Base-by-base conservation (phyloP, 2,888 invertebrate species). In the Cataglyphis altisquamis region DNA sequence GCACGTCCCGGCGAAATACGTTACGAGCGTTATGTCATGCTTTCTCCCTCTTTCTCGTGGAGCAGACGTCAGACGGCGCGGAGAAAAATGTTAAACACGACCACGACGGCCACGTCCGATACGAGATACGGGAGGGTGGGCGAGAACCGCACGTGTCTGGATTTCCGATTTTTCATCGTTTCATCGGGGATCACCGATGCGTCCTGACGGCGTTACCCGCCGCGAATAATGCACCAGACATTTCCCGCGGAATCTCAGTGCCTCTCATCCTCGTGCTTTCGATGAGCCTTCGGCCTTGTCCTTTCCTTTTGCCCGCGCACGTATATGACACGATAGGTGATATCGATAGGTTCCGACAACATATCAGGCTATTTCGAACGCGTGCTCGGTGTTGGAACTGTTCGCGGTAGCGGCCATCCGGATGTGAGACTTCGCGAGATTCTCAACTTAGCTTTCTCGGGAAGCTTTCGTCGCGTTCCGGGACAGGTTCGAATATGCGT, bases 171-270 rank as follows among this genome's bases (percentile, higher is more conserved):
- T 81, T 84, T 83, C 86, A 80, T 57, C 84, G 86, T 84, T 80
- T 62, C 82, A 72, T 67, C 77, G 77, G 55, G 60, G 70, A 80
- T 85, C 85, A 66, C 73, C 83, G 85, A 88, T 82, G 77, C 83
- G 64, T 63, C 39, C 75, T 68, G 88, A 84, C 85, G 74, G 77
- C 55, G 36, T 55, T 41, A 82, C 74, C 48, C 84, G 72, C 68
- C 39, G 72, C 87, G 87, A 88, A 88, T 81, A 90, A 89, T 86
- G 84, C 85, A 84, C 81, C 84, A 80, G 86, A 87, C 83, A n/a
- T 81, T 87, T 78, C 70, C 67, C 29, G 48, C 48, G 15, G 32
- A 6, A 36, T 25, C 25, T 15, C 75, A n/a, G 55, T 36, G 83
- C 63, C 72, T 81, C 82, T 86, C 73, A 32, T 67, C 52, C 21